These are phyloP conservation scores for Megaceryle alcyon DNA, from an alignment of 2,797 vertebrate genomes.

Conservation along the genomic window DNA sequence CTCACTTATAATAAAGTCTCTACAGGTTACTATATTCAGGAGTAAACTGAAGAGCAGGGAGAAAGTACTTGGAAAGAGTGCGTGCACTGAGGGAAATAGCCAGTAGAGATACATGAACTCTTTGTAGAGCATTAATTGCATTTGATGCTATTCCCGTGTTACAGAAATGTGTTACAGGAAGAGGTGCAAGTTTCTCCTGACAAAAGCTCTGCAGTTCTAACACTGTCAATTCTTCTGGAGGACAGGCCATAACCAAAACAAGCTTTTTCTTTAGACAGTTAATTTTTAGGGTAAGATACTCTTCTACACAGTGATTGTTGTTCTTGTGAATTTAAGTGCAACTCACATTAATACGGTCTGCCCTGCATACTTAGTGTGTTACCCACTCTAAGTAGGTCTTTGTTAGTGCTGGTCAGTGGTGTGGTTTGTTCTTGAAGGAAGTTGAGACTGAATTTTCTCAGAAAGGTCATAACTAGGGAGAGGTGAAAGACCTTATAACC, in stretches of 20 bases:
- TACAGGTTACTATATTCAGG: background rate
- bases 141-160: background rate
- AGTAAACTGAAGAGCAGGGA: background rate
- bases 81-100: fast-evolving
- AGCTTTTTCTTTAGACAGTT: background rate
- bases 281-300: background rate
- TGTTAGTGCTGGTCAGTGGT: conserved; percentile 15
- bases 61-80: background rate
- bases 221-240: background rate
- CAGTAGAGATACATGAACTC: background rate
- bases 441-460: conserved; percentile 1
- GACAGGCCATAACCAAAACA: background rate
- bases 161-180: background rate
- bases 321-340: background rate
- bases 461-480: conserved; percentile 16
- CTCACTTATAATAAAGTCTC: background rate
- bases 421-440: background rate
- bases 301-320: background rate
- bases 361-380: background rate
- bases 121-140: background rate
- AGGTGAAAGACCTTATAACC: conserved; percentile 47
- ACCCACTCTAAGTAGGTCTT: conserved; percentile 31
- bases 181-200: background rate
- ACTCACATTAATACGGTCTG: background rate
- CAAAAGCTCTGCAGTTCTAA: background rate